Evolutionary conservation across 1,140 invertebrate genomes (phyloP).

Genomic region (Parapsyche elsis): DNA sequence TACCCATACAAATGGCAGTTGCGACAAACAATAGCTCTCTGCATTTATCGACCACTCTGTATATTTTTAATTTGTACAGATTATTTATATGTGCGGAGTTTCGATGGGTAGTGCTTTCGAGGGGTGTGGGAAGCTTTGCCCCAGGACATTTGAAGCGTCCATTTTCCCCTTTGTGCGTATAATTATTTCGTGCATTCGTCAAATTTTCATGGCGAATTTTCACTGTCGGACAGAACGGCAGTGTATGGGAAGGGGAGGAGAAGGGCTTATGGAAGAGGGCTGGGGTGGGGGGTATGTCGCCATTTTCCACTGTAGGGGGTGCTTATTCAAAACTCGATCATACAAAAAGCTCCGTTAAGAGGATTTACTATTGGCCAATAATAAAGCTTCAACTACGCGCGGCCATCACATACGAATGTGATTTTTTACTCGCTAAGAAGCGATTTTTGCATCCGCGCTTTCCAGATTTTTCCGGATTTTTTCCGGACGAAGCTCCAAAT

Average conservation of each 20-base stretch:
- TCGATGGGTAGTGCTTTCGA: background rate
- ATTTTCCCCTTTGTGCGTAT: slow-evolving; percentile 16
- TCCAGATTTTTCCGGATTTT: no score
- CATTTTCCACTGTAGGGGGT: background rate
- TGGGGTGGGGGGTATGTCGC: background rate
- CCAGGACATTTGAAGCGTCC: slow-evolving; percentile 5
- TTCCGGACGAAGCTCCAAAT: background rate
- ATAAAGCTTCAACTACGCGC: slow-evolving; percentile 9
- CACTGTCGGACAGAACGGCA: background rate
- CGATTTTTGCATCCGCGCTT: no score
- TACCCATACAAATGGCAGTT: no score
- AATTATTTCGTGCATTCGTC: slow-evolving; percentile 40
- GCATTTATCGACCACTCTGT: no score
- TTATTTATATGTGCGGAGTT: no score
- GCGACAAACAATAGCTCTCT: no score
- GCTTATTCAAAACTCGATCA: slow-evolving; percentile 52
- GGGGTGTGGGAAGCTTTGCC: background rate
- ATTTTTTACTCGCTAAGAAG: background rate
- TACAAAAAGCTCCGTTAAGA: slow-evolving; percentile 45
- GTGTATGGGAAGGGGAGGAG: background rate
- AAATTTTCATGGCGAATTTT: slow-evolving; percentile 42
- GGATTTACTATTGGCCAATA: slow-evolving; percentile 44
- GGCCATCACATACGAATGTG: background rate
- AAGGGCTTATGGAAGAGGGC: slow-evolving; percentile 4
- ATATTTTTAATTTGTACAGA: no score